A percentile compares a stretch with the other conserved stretches of the same genome.
phyloP scores from a whole-genome alignment of 64 coral and sea anemone genomes.

The Hydrozoanthus tunicans region DNA sequence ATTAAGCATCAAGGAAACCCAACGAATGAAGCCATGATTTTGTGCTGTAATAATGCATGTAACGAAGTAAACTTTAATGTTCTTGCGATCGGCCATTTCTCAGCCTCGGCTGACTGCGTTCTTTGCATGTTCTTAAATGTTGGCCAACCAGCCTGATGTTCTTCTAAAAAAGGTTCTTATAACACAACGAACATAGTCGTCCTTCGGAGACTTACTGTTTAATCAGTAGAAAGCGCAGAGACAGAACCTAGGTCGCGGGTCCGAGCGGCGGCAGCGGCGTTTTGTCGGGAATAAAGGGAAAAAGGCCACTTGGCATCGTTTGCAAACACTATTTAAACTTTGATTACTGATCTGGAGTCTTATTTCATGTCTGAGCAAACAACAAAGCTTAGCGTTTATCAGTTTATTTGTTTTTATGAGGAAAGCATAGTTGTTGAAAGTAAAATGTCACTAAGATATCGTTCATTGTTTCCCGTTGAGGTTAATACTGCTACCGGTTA shows the following conservation, averaged over 20 bases:
- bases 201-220: too few species aligned
- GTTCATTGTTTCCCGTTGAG: not conserved
- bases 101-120: too few species aligned
- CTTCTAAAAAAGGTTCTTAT: too few species aligned
- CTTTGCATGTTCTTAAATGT: too few species aligned
- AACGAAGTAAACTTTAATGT: too few species aligned
- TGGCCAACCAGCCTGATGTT: too few species aligned
- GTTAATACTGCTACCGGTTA: not conserved
- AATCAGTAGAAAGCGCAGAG: too few species aligned
- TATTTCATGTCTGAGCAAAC: constrained; percentile 14
- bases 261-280: not conserved
- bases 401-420: not conserved
- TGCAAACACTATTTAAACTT: constrained; percentile 4
- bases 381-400: not conserved
- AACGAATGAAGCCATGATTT: too few species aligned
- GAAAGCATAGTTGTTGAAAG: constrained; percentile 8
- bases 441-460: constrained; percentile 12
- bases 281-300: constrained; percentile 4
- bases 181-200: too few species aligned
- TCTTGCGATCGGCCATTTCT: too few species aligned
- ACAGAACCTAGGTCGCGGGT: not conserved
- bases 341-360: constrained; percentile 11
- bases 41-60: too few species aligned
- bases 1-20: too few species aligned
- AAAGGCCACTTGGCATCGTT: constrained; percentile 9